Base-by-base conservation (phyloP, 2,113 vertebrate genomes). In the Aythya baeri region DNA sequence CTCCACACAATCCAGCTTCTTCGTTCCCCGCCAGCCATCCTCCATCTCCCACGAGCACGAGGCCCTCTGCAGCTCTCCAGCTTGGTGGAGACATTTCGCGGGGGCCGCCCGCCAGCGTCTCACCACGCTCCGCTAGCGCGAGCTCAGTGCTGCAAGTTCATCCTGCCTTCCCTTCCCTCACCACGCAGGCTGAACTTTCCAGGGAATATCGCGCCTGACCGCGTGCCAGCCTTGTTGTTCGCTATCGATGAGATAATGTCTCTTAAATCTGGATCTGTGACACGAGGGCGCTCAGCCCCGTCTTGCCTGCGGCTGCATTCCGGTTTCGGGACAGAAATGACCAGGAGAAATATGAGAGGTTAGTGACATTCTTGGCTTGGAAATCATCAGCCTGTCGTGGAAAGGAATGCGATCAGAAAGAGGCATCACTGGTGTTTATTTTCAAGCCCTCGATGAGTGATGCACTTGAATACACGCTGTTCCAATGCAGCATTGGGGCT, bases 341-440 rank as follows among this genome's bases (percentile, higher is more conserved):
- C 94, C 95, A 78, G 88, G 80, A 81, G 98, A 97, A 98, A 98
- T 80, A 89, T 38, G 97, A 98, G 96, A 96, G n/a, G 52, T 26
- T 66, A 86, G 88, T n/a, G 97, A 95, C 96, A 97, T 97, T 98
- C 97, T 95, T 96, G 91, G 97, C 97, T 97, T 59, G 77, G 96
- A 91, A 96, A 96, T 89, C 10, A 54, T 63, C 77, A 32, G 96
- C 95, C 96, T 82, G 59, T 88, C 58, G 29, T 43, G 94, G 97
- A 97, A 96, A 97, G 96, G 96, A 97, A 97, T 61, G 91, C 13
- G 90, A 96, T 93, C 89, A 88, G 86, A 88, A 96, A 96, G 95
- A 43, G 58, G 75, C 91, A 85, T 82, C 23, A n/a, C 94, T 88
- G 17, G 44, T 65, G 89, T 91, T 96, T 97, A 93, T 94, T 97